These are phyloP conservation scores for Polydrusus tereticollis DNA, from an alignment of 2,888 invertebrate genomes.

Conservation along the genomic window DNA sequence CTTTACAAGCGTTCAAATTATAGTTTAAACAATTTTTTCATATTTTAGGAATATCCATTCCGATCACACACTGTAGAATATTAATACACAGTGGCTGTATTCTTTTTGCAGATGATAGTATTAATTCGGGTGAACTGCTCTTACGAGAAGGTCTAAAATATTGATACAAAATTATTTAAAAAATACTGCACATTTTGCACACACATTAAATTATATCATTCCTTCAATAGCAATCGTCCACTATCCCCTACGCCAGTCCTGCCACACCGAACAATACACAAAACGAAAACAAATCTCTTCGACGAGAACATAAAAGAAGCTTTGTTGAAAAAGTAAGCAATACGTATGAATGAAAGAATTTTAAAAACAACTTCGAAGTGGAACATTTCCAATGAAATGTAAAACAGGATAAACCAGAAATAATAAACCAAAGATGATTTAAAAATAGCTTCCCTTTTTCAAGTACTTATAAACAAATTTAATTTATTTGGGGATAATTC, in stretches of 20 bases:
- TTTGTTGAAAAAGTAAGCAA: conserved; percentile 42
- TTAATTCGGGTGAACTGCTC: too few relatives aligned
- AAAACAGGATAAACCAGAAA: conserved; percentile 26
- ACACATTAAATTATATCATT: background rate
- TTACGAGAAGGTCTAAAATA: too few relatives aligned
- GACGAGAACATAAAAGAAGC: conserved; percentile 33
- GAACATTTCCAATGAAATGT: conserved; percentile 7
- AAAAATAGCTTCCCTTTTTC: conserved; percentile 1
- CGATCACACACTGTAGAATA: too few relatives aligned
- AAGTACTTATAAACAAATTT: conserved; percentile 5
- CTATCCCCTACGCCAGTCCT: conserved; percentile 12
- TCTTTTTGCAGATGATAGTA: too few relatives aligned
- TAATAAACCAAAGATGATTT: conserved; percentile 21
- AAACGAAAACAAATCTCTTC: conserved; percentile 35
- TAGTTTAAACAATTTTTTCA: too few relatives aligned
- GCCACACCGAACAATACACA: conserved; percentile 16
- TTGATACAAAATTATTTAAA: background rate
- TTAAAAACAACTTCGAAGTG: conserved; percentile 35
- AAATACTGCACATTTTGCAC: background rate
- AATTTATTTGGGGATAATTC: background rate
- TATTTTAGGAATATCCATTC: too few relatives aligned
- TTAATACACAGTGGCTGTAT: too few relatives aligned
- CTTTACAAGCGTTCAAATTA: too few relatives aligned
- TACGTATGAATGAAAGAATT: conserved; percentile 39
- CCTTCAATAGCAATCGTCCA: background rate